Conservation (phyloP, 2,113 vertebrate genomes). For the Conger conger region DNA sequence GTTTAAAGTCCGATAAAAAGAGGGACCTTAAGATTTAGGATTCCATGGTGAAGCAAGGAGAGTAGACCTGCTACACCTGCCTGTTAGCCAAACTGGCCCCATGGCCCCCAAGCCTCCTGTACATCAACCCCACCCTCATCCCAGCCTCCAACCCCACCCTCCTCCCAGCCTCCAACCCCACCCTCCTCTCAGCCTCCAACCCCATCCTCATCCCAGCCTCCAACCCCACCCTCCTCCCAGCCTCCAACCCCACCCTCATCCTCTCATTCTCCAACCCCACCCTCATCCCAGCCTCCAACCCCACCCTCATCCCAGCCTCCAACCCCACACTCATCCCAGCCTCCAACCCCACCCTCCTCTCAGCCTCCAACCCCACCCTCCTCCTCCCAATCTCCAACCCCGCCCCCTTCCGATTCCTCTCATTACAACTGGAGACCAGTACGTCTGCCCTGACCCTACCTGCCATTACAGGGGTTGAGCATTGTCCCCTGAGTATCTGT, state of each 20-base stretch:
- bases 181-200: conserved; percentile 39
- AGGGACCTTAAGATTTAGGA: no score
- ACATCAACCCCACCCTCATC: background rate
- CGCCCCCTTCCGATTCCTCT: conserved; percentile 31
- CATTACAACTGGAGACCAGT: conserved; percentile 42
- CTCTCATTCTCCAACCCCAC: background rate
- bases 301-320: background rate
- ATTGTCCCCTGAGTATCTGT: conserved; percentile 52
- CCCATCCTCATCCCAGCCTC: background rate
- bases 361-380: background rate
- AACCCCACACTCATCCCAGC: no score
- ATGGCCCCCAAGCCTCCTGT: background rate
- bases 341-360: background rate
- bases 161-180: background rate
- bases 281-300: conserved; percentile 33
- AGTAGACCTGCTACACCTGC: background rate
- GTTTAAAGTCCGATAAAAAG: no score
- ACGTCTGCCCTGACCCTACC: conserved; percentile 60
- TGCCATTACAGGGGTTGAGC: conserved; percentile 67
- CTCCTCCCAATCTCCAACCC: background rate
- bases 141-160: background rate
- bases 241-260: background rate
- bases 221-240: background rate
- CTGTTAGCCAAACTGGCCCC: conserved; percentile 5
- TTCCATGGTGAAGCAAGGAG: conserved; percentile 57